Evolutionary conservation across 2,888 invertebrate genomes (phyloP), one percentile per base, ranked within the genome.

Genomic region (Drosophila multiciliata): DNA sequence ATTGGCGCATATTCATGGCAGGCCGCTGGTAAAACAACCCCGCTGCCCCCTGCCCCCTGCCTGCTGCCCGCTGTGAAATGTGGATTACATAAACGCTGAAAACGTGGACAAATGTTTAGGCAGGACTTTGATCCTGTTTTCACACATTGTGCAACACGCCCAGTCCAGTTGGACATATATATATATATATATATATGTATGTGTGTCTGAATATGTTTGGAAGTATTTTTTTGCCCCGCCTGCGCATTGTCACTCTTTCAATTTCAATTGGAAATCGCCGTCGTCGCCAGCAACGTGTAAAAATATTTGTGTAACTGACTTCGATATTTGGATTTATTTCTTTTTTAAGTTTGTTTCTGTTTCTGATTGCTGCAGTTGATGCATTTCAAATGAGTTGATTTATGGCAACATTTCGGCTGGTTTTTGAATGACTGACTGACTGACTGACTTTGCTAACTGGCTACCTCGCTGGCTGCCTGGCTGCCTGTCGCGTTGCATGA

Each of bases 301-400:
- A 86, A 86, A 86, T 86, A 86, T 86, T 86, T 87, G 85, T 86
- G 85, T 85, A 86, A 85, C 87, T 77, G 83, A 85, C 76, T 87
- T 87, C 73, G 80, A 78, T 78, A 82, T 82, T 80, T 64, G 65
- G 45, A 49, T 68, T 75, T 71, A 50, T 70, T 62, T 57, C 52
- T 71, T 69, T 81, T 74, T 60, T 35, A 75, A 79, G 83, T 83
- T 79, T 82, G 73, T 87, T 87, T 81, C 82, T 85, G 85, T 89
- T 86, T 82, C 81, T 90, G 89, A 90, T 89, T 90, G 89, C 90
- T 85, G 82, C 85, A 83, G 87, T 90, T 90, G 90, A 90, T 90
- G 90, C 84, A 90, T 90, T 90, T 90, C 82, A 90, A 89, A 87
- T 87, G 89, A 88, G 87, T 87, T 87, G 87, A 87, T 87, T 87